These are phyloP conservation scores for Paramormyrops hopkinsi DNA, from an alignment of 2,797 vertebrate genomes.

Conservation along the genomic window DNA sequence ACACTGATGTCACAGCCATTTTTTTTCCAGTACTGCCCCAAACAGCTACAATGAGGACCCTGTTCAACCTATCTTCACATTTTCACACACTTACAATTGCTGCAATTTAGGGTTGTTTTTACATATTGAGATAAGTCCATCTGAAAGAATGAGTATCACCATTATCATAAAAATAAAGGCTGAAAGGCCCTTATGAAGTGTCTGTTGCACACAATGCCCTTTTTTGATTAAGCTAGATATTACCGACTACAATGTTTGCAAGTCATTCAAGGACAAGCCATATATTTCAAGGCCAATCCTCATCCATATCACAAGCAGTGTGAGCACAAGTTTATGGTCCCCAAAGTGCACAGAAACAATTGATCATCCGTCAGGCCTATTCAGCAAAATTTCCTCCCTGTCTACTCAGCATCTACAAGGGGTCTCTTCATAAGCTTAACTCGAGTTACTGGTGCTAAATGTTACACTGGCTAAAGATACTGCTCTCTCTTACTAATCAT, in stretches of 20 bases:
- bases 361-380: conserved; percentile 13
- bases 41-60: conserved; percentile 3
- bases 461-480: neutral
- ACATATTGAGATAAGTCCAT: neutral
- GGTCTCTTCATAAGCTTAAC: neutral
- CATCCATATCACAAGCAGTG: conserved; percentile 36
- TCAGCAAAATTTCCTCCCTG: neutral
- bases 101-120: neutral
- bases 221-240: neutral
- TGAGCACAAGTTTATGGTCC: conserved; percentile 31
- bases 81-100: neutral
- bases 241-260: conserved; percentile 11
- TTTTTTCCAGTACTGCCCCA: neutral
- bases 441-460: conserved; percentile 12
- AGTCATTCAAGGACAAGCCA: conserved; percentile 25
- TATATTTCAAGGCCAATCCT: conserved; percentile 19
- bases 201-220: neutral
- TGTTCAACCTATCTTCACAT: neutral
- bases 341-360: conserved; percentile 26
- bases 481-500: conserved; percentile 4
- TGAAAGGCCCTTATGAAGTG: neutral
- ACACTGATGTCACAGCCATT: neutral
- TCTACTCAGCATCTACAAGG: neutral
- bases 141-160: neutral
- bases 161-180: neutral